phyloP scores from a whole-genome alignment of 2,888 invertebrate genomes.

The Poecilus cupreus region DNA sequence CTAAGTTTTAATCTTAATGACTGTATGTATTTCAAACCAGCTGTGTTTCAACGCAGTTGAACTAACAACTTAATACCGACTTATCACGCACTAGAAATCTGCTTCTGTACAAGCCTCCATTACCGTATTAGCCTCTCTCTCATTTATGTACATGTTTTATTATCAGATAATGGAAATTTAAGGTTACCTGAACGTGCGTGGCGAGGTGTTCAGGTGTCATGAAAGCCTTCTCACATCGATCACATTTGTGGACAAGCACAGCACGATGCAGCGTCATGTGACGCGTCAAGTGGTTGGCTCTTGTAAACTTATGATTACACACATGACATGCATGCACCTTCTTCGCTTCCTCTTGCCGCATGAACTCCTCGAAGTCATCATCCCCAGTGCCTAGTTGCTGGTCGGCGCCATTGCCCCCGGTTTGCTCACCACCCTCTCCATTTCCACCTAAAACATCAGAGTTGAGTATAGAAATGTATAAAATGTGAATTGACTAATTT shows the following conservation, averaged over 20 bases:
- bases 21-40: too few species aligned
- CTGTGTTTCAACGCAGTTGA: too few species aligned
- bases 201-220: constrained; percentile 69
- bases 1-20: too few species aligned
- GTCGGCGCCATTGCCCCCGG: constrained; percentile 19
- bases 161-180: too few species aligned
- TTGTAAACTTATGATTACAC: constrained; percentile 69
- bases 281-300: constrained; percentile 71
- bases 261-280: constrained; percentile 72
- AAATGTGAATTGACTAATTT: not conserved
- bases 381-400: constrained; percentile 45
- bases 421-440: constrained; percentile 42
- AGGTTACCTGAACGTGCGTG: constrained; percentile 66
- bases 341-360: constrained; percentile 61
- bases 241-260: constrained; percentile 70
- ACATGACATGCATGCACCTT: constrained; percentile 71
- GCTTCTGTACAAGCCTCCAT: too few species aligned
- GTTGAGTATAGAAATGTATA: too few species aligned
- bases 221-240: constrained; percentile 71
- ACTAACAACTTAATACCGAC: too few species aligned
- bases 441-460: constrained; percentile 22
- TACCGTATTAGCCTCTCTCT: too few species aligned
- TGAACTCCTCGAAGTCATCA: constrained; percentile 62
- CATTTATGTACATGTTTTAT: too few species aligned
- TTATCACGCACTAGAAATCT: too few species aligned